phyloP scores from a whole-genome alignment of 2,113 vertebrate species.

The Perca flavescens region DNA sequence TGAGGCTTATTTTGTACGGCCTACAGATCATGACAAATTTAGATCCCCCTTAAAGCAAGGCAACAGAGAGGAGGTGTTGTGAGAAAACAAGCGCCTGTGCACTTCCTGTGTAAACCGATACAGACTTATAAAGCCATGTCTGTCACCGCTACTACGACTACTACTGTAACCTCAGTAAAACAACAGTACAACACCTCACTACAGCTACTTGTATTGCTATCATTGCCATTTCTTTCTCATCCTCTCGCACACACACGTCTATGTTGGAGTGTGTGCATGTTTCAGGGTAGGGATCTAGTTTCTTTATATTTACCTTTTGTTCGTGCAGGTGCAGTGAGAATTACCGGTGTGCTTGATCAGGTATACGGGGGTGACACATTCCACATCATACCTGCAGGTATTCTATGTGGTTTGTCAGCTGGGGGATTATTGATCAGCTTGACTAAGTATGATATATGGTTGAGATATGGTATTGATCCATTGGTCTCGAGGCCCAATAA shows the following conservation, averaged over 20 bases:
- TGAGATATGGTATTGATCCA: constrained; percentile 72
- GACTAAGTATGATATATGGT: constrained; percentile 49
- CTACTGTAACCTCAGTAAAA: constrained; percentile 65
- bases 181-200: constrained; percentile 62
- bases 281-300: constrained; percentile 26
- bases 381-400: constrained; percentile 19
- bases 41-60: constrained; percentile 59
- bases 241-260: constrained; percentile 7
- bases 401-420: constrained; percentile 54
- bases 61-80: constrained; percentile 60
- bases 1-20: constrained; percentile 43
- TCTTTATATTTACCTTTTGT: constrained; percentile 43
- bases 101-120: constrained; percentile 54
- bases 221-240: constrained; percentile 50
- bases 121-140: constrained; percentile 61
- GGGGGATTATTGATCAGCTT: constrained; percentile 68
- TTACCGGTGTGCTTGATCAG: background rate
- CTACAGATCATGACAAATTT: constrained; percentile 59
- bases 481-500: constrained; percentile 63
- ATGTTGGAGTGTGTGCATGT: background rate
- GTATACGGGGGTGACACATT: background rate
- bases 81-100: constrained; percentile 58
- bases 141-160: constrained; percentile 59
- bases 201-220: constrained; percentile 59
- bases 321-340: constrained; percentile 11